These are phyloP conservation scores for Macropus fuliginosus DNA, from an alignment of 2,797 vertebrate species.

Conservation along the genomic window DNA sequence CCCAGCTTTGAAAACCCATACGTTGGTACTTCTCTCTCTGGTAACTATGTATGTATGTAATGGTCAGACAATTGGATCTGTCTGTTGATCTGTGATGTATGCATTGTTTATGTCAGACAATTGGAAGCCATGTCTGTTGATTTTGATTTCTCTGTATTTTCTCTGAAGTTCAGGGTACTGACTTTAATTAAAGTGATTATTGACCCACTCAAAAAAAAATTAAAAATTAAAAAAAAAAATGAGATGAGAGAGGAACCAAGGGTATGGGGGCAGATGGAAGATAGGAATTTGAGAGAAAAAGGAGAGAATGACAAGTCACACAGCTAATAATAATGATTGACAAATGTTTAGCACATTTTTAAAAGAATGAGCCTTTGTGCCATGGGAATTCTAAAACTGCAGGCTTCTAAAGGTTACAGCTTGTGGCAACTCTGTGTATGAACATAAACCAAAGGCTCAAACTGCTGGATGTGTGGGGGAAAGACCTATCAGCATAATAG, in stretches of 20 bases:
- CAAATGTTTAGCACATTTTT: slow-evolving; percentile 25
- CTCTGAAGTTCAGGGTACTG: no score
- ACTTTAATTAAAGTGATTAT: no score
- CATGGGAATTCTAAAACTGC: slow-evolving; percentile 59
- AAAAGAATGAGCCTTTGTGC: slow-evolving; percentile 31
- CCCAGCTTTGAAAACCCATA: no score
- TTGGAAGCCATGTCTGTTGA: no score
- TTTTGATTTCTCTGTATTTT: no score
- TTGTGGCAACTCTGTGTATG: slow-evolving; percentile 49
- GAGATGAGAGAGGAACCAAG: background rate
- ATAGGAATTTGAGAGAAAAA: background rate
- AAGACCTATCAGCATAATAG: slow-evolving; percentile 31
- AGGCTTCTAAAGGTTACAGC: slow-evolving; percentile 45
- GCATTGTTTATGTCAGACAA: no score
- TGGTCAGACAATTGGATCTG: no score
- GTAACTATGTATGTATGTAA: no score
- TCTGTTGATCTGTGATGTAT: no score
- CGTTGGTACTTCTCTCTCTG: no score
- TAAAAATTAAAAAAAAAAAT: no score
- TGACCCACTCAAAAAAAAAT: no score
- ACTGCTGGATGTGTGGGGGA: slow-evolving; percentile 15
- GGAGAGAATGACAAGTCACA: background rate
- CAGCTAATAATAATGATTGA: slow-evolving; percentile 37
- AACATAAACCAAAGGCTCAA: slow-evolving; percentile 44
- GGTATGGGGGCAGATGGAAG: background rate